These are phyloP conservation scores for Pharmacophagus antenor DNA, from an alignment of 2,888 invertebrate genomes.

Conservation along the genomic window DNA sequence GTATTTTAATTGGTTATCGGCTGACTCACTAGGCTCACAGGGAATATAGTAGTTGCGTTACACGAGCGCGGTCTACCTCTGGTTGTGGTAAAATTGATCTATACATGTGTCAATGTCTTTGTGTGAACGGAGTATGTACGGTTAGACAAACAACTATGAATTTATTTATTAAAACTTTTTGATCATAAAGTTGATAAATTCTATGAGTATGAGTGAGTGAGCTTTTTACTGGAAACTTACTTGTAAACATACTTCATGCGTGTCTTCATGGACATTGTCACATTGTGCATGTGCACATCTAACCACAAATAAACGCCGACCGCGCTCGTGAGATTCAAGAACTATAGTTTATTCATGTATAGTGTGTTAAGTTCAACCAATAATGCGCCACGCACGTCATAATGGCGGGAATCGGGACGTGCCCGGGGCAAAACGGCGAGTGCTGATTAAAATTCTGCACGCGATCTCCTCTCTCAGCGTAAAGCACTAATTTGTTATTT, in stretches of 20 bases:
- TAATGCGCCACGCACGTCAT: conserved; percentile 16
- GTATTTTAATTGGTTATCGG: conserved; percentile 49
- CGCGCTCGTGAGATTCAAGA: too few relatives aligned
- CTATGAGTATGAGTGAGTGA: too few relatives aligned
- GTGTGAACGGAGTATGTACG: background rate
- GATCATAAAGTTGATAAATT: too few relatives aligned
- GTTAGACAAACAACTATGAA: background rate
- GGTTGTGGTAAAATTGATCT: background rate
- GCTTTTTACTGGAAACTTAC: too few relatives aligned
- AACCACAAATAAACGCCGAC: too few relatives aligned
- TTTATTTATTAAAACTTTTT: too few relatives aligned
- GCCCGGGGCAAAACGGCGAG: conserved; percentile 49
- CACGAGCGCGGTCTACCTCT: conserved; percentile 5
- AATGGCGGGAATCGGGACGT: conserved; percentile 42
- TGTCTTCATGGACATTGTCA: too few relatives aligned
- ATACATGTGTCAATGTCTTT: too few relatives aligned
- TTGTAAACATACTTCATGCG: too few relatives aligned
- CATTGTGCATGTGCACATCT: too few relatives aligned
- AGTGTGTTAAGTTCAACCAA: too few relatives aligned
- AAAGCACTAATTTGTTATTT: conserved; percentile 17
- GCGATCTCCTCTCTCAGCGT: conserved; percentile 30
- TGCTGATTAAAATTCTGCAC: conserved; percentile 49
- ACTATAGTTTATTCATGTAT: too few relatives aligned
- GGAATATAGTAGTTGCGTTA: background rate
- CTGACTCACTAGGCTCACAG: conserved; percentile 44